Base-by-base conservation (phyloP, 2,113 vertebrate genomes). In the Nansenia antarctica region DNA sequence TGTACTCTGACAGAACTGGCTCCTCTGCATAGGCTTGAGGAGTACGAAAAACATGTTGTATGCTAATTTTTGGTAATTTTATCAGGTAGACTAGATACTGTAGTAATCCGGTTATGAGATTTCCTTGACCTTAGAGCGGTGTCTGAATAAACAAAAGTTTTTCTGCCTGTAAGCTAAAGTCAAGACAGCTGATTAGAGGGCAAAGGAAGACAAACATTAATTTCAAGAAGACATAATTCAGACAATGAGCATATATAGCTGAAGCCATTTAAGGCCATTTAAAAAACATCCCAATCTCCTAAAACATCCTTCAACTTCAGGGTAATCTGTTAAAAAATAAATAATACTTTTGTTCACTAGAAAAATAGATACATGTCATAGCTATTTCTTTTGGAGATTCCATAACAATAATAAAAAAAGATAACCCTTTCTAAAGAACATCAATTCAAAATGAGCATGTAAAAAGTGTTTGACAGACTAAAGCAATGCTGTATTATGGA, bases 141-240 rank as follows among this genome's bases (percentile, higher is more conserved):
- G 24, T 49, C 11, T 47, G 53, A 47, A 79, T 63, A 76, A 73
- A 80, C 27, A 65, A 5, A 12, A 15, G 4, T 15, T 27, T 57
- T 5, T 52, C 70, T 34, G 66, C 52, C 55, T 57, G 26, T 74
- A 55, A 53, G 24, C 61, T 11, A 47, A 65, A 58, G 45, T 63
- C 45, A 71, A 74, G 30, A 49, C 24, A 0, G 60, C 1, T 54
- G 52, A 12, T 54, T 18, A 57, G 5, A 27, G 63, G 15, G 65
- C 7, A 75, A 45, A 30, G 26, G 20, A 2, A 5, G 62, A 35
- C 20, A 70, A 60, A 57, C 29, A 61, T 35, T 18, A 20, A 37
- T 34, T 26, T 45, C 26, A 15, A 53, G 0, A 18, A 58, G 42
- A 64, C 62, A 30, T 20, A 5, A 27, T n/a, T 52, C 31, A 29